Evolutionary conservation across 2,113 vertebrate genomes (phyloP), one percentile per base, ranked within the genome.

Genomic region (Barbus barbus): DNA sequence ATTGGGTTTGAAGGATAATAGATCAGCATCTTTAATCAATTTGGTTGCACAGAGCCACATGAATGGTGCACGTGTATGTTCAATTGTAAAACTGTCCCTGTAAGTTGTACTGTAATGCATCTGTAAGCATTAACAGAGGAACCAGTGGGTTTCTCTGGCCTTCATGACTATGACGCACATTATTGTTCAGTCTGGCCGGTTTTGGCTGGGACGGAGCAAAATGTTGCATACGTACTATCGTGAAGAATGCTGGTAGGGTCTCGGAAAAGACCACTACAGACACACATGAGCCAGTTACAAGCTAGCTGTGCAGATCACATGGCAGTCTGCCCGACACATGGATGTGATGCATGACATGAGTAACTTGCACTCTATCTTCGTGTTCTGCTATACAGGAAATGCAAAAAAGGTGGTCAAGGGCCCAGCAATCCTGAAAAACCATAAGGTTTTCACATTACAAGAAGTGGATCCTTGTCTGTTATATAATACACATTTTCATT

Each of bases 241-340:
- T 79, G n/a, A 79, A 61, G 36, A 79, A 79, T 79, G 56, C 77
- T 63, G 22, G 9, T 78, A 77, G 74, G 75, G 48, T n/a, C 51
- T 77, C 13, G 2, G 51, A 36, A 53, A 77, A 36, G 51, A 58
- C 48, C 53, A 78, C 51, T 36, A 5, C 2, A 61, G 56, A 79
- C n/a, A 73, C 38, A 46, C n/a, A 1, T 46, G 38, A 73, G 71
- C 71, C 36, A 26, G 31, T 60, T 44, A 26, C 12, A 58, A 56
- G 48, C 72, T 48, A 75, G 44, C n/a, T 75, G 16, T 24, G 20
- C 24, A 56, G 48, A 53, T 33, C 28, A 36, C 48, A 56, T 56
- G 28, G 73, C 73, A 75, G 26, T 26, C 26, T 20, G 16, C 48
- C 48, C 74, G 11, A 33, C 56, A 79, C 14, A 20, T 79, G 75